Conservation (phyloP, 2,797 vertebrate species). For the Channa striata region DNA sequence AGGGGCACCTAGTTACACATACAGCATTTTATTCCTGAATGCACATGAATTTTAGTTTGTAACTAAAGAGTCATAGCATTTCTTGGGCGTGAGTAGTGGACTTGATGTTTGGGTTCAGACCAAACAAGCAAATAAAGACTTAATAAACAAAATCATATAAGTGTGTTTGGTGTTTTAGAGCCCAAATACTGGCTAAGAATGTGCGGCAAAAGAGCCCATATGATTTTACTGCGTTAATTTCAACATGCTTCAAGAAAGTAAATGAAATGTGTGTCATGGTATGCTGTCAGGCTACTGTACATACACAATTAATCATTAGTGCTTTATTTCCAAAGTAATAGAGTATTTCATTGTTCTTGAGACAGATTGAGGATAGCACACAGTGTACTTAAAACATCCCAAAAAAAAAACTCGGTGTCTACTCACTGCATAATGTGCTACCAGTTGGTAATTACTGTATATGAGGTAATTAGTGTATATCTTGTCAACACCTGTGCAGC, state of each 20-base stretch:
- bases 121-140: too few relatives aligned
- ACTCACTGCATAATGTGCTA: constrained; percentile 7
- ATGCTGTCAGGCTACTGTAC: too few relatives aligned
- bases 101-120: not conserved
- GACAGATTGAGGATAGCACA: not conserved
- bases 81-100: not conserved
- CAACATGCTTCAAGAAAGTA: too few relatives aligned
- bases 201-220: too few relatives aligned
- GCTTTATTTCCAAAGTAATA: not conserved
- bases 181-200: too few relatives aligned
- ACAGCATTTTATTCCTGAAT: too few relatives aligned
- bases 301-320: too few relatives aligned
- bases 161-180: too few relatives aligned
- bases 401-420: constrained; percentile 13
- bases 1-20: too few relatives aligned
- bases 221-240: too few relatives aligned
- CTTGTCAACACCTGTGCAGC: constrained; percentile 37
- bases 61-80: not conserved
- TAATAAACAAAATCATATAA: too few relatives aligned
- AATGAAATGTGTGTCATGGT: too few relatives aligned
- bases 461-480: constrained; percentile 44
- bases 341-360: not conserved
- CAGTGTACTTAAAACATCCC: constrained; percentile 13
- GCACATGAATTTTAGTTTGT: not conserved
- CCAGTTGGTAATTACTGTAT: constrained; percentile 34